phyloP scores from a whole-genome alignment of 92 coral and sea anemone genomes.

The Heteractis magnifica region DNA sequence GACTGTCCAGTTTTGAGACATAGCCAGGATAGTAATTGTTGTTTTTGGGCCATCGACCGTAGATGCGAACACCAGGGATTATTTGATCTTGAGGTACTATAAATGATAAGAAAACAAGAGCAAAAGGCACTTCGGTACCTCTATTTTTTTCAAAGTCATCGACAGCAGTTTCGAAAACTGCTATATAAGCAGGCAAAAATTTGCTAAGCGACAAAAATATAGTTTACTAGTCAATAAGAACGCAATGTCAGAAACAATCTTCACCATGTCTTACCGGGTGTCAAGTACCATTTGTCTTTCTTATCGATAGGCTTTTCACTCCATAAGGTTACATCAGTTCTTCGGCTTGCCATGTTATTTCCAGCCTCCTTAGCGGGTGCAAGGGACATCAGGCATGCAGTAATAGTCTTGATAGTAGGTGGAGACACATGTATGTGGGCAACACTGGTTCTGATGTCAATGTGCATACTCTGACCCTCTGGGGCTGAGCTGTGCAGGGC shows the following conservation, averaged over 20 bases:
- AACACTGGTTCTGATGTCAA: conserved; percentile 75
- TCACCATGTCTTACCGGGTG: conserved; percentile 58
- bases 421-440: conserved; percentile 89
- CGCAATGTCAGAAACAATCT: background rate
- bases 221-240: too few relatives aligned
- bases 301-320: conserved; percentile 58
- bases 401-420: conserved; percentile 75
- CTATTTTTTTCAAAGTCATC: too few relatives aligned
- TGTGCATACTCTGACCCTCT: conserved; percentile 78
- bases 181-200: background rate
- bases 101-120: background rate
- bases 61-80: conserved; percentile 82
- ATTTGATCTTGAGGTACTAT: conserved; percentile 78
- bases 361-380: conserved; percentile 69
- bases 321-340: conserved; percentile 70
- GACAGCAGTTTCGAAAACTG: background rate
- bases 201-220: too few relatives aligned
- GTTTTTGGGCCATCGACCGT: conserved; percentile 67
- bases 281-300: conserved; percentile 82
- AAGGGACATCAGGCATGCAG: conserved; percentile 79
- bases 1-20: conserved; percentile 50
- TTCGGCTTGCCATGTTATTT: conserved; percentile 25
- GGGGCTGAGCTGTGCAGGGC: conserved; percentile 78
- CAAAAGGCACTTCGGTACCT: too few relatives aligned
- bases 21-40: conserved; percentile 69